Percentiles rank a stretch among this genome's conserved stretches.
These are phyloP conservation scores for Craseonycteris thonglongyai DNA, from an alignment of 2,113 vertebrate species.

Conservation along the genomic window DNA sequence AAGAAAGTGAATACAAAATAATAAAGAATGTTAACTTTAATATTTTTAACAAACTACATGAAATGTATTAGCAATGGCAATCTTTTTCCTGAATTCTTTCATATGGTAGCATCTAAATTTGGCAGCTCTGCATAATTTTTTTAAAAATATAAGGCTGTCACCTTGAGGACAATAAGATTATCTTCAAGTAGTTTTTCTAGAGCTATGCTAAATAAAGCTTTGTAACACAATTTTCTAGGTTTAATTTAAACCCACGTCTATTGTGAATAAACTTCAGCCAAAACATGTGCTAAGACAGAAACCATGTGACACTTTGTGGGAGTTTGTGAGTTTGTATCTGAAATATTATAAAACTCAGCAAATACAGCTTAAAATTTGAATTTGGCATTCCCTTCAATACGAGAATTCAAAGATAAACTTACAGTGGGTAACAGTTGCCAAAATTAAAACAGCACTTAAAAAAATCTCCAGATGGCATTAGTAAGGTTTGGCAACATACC, in stretches of 20 bases:
- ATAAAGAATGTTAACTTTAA: background rate
- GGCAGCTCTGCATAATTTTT: background rate
- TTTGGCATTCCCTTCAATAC: constrained; percentile 38
- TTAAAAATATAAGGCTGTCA: constrained; percentile 34
- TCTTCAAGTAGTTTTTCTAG: constrained; percentile 37
- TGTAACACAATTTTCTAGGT: constrained; percentile 53
- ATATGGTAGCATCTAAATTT: background rate
- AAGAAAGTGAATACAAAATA: background rate
- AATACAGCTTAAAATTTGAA: constrained; percentile 42
- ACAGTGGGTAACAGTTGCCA: constrained; percentile 42
- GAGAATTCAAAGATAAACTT: constrained; percentile 55
- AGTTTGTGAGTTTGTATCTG: constrained; percentile 34
- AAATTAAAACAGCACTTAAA: constrained; percentile 55
- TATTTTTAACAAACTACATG: background rate
- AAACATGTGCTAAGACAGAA: constrained; percentile 58
- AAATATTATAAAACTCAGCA: constrained; percentile 49
- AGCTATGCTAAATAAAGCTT: constrained; percentile 50
- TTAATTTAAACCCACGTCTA: constrained; percentile 61
- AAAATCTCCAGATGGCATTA: constrained; percentile 45
- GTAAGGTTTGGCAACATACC: constrained; percentile 16
- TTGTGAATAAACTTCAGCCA: constrained; percentile 57
- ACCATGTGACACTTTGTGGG: constrained; percentile 31
- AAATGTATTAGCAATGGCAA: background rate
- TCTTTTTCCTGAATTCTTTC: background rate
- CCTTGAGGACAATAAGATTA: constrained; percentile 32